A percentile compares a stretch with the other conserved stretches of the same genome.
phyloP scores from a whole-genome alignment of 2,888 invertebrate species.

The Macrophya alboannulata region DNA sequence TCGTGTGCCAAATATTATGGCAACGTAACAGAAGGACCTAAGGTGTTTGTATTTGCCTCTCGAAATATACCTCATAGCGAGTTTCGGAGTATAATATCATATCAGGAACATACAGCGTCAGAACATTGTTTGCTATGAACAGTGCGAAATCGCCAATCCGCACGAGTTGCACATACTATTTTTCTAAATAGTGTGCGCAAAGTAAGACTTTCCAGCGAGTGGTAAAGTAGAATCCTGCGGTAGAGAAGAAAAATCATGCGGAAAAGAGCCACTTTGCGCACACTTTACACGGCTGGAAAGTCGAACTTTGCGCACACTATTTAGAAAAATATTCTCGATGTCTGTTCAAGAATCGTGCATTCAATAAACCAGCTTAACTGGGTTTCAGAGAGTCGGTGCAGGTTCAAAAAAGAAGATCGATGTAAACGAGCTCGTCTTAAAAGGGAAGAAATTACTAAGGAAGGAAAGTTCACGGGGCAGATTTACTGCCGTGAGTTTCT shows the following conservation, averaged over 20 bases:
- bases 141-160: too few species aligned
- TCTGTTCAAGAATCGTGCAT: background rate
- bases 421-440: constrained; percentile 1
- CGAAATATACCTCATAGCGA: background rate
- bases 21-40: background rate
- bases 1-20: background rate
- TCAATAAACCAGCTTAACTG: background rate
- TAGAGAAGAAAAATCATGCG: too few species aligned
- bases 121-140: constrained; percentile 13
- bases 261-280: too few species aligned
- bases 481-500: constrained; percentile 36
- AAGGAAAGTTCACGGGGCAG: constrained; percentile 33
- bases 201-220: too few species aligned
- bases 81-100: background rate
- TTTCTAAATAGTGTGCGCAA: too few species aligned
- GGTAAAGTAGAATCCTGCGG: too few species aligned
- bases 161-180: too few species aligned
- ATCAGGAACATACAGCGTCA: constrained; percentile 8
- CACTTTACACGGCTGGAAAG: too few species aligned
- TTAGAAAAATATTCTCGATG: background rate
- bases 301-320: too few species aligned
- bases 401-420: constrained; percentile 6
- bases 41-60: constrained; percentile 23
- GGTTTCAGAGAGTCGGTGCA: background rate
- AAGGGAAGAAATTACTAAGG: constrained; percentile 35